A percentile compares a stretch with the other conserved stretches of the same genome.
Conservation (phyloP, 2,113 vertebrate species). For the Falco punctatus region DNA sequence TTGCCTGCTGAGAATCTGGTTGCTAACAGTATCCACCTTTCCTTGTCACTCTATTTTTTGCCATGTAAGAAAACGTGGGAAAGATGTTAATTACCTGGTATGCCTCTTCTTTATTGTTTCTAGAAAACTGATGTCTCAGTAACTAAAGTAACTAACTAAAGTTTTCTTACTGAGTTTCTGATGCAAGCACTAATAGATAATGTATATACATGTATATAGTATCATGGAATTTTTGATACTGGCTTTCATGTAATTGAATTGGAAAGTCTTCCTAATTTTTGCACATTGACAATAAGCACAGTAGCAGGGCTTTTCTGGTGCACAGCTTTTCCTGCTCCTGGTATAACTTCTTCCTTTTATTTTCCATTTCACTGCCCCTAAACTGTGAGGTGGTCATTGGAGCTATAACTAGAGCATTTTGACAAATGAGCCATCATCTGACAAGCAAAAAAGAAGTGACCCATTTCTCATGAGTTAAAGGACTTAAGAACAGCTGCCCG, state of each 20-base stretch:
- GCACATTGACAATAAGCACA: neutral
- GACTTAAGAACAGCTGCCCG: neutral
- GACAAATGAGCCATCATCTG: neutral
- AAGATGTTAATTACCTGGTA: neutral
- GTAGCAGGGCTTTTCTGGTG: neutral
- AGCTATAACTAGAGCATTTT: neutral
- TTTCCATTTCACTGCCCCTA: neutral
- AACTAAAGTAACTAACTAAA: neutral
- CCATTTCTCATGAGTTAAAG: neutral
- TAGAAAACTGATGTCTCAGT: neutral
- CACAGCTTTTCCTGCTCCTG: neutral
- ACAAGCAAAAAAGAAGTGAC: neutral
- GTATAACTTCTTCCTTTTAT: neutral
- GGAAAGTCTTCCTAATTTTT: neutral
- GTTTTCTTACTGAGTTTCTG: neutral
- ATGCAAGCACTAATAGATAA: neutral
- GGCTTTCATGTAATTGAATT: neutral
- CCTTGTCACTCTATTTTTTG: neutral
- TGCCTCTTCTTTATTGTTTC: neutral
- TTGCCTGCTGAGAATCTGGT: neutral
- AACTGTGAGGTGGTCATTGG: neutral
- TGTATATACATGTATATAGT: neutral
- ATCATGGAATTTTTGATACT: neutral
- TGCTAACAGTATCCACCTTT: neutral
- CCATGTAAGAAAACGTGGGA: neutral